Percentiles rank a stretch among this genome's conserved stretches.
These are phyloP conservation scores for Linurgus olivaceus DNA, from an alignment of 2,797 vertebrate species.

Conservation along the genomic window DNA sequence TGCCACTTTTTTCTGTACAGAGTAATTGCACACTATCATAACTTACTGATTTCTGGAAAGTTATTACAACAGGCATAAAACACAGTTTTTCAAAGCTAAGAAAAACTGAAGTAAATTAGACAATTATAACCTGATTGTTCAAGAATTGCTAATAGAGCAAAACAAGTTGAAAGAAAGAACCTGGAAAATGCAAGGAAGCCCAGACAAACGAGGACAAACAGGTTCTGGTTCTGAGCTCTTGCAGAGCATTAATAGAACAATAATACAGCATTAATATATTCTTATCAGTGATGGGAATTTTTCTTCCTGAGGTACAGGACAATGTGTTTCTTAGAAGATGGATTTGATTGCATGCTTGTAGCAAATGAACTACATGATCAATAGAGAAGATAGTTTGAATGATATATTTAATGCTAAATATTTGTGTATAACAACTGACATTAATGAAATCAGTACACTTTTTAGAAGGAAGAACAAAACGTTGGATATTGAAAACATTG, in stretches of 20 bases:
- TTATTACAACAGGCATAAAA: background rate
- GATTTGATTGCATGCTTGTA: background rate
- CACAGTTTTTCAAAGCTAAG: background rate
- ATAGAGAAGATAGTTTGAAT: background rate
- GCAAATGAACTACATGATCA: background rate
- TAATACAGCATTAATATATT: background rate
- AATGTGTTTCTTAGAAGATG: fast-evolving
- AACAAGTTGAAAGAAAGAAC: background rate
- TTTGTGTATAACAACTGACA: background rate
- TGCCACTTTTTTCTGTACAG: background rate
- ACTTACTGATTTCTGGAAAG: background rate
- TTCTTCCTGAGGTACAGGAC: background rate
- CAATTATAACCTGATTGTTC: background rate
- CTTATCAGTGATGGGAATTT: background rate
- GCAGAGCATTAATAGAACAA: background rate
- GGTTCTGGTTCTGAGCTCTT: background rate
- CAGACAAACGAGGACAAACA: background rate
- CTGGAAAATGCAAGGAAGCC: background rate
- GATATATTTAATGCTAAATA: background rate
- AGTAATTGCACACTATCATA: background rate
- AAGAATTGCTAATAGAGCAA: background rate
- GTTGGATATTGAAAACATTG: background rate
- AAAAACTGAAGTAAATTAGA: background rate
- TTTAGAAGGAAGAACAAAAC: background rate
- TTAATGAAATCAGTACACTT: background rate